Evolutionary conservation across 2,888 invertebrate species (phyloP), one percentile per base, ranked within the genome.

Genomic region (Julus scandinavius): DNA sequence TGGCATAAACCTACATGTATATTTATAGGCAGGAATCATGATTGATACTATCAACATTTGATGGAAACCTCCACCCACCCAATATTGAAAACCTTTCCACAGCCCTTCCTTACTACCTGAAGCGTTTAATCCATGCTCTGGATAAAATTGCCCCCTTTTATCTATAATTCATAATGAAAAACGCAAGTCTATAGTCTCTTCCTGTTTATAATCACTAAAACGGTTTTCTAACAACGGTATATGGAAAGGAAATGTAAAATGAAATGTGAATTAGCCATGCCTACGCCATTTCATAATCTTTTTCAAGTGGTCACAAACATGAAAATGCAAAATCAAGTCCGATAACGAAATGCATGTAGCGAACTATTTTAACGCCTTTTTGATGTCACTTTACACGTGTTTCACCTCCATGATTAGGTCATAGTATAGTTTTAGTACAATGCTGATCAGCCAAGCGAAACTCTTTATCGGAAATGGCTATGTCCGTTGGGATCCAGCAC

Each of bases 41-140:
- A 72, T 72, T 72, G 72, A 72, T 72, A n/a, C n/a, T n/a, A 72
- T 29, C 72, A 72, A 72, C 20, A 72, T 72, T 58, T 72, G 72
- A n/a, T 72, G 29, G 2, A 72, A 72, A 72, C 9, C 72, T 72
- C 72, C 72, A 72, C 72, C 72, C 72, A 72, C 72, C 72, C 72
- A 72, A 72, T 72, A 20, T 72, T 29, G 72, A 72, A 72, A 72
- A 29, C 6, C 9, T 29, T 20, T 20, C n/a, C 4, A n/a, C 63
- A 63, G 63, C 63, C 63, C 63, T 63, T 63, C 29, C 72, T 72
- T 72, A 29, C 72, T 72, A 72, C 72, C 72, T 72, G 20, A 29
- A 72, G 72, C 72, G 72, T 20, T 72, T 72, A 72, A 72, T 72
- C 72, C 72, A 20, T 72, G 72, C 72, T 20, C 9, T 20, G 72